Evolutionary conservation across 2,888 invertebrate species (phyloP).

Genomic region (Lumbricus terrestris): DNA sequence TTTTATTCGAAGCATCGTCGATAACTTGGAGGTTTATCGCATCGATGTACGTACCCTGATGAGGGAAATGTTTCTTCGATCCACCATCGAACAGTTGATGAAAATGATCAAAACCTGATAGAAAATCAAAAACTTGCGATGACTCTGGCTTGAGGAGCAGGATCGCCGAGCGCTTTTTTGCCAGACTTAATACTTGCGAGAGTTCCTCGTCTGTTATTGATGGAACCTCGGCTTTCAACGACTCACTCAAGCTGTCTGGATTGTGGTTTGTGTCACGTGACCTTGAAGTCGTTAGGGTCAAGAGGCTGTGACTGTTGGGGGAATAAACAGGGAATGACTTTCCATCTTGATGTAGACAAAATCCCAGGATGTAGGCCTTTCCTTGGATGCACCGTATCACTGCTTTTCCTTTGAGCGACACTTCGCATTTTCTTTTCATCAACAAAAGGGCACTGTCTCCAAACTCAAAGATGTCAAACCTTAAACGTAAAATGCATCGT

Average conservation of each 20-base stretch:
- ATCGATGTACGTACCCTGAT: background rate
- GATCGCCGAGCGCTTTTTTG: background rate
- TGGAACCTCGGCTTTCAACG: background rate
- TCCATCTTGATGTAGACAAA: background rate
- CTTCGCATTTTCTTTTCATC: background rate
- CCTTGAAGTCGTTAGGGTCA: constrained; percentile 11
- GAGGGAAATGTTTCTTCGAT: background rate
- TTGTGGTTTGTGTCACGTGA: background rate
- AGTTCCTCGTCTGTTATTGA: background rate
- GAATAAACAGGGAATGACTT: background rate
- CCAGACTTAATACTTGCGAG: background rate
- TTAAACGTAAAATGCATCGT: background rate
- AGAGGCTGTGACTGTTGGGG: constrained; percentile 10
- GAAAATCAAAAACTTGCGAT: background rate
- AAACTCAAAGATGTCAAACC: background rate
- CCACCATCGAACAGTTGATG: constrained; percentile 4
- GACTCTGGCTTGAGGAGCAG: background rate
- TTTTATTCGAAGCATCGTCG: background rate
- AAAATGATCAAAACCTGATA: background rate
- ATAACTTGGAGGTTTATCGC: background rate
- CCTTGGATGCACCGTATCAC: background rate
- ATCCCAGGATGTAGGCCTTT: background rate
- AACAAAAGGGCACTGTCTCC: background rate
- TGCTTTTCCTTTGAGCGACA: constrained; percentile 10
- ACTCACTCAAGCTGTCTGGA: background rate